A percentile compares a stretch with the other conserved stretches of the same genome.
Conservation (phyloP, 2,888 invertebrate genomes). For the Lamellibrachia satsuma region DNA sequence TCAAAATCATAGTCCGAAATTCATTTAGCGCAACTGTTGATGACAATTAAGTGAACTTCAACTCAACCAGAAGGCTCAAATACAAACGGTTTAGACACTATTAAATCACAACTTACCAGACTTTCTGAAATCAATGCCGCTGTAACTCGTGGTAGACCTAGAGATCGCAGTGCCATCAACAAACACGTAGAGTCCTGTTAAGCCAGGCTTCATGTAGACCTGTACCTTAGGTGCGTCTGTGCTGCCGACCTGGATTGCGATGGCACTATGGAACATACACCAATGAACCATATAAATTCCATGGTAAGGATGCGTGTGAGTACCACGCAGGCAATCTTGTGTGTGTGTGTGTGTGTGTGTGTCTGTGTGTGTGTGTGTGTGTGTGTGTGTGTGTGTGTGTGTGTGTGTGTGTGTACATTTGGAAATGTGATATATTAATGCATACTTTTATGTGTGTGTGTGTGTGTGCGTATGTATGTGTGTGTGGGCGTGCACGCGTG, state of each 20-base stretch:
- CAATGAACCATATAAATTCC: background rate
- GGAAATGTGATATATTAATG: no score
- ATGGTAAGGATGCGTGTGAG: background rate
- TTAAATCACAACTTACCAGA: background rate
- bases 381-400: no score
- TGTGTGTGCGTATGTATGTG: no score
- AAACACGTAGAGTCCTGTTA: background rate
- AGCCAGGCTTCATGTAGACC: background rate
- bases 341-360: no score
- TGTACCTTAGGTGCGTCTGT: background rate
- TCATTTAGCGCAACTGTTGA: background rate
- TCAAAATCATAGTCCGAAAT: background rate
- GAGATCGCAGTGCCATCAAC: background rate
- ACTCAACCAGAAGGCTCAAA: background rate
- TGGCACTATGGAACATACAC: slow-evolving; percentile 17
- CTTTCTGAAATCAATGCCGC: background rate
- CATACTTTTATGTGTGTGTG: no score
- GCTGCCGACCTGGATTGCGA: slow-evolving; percentile 24
- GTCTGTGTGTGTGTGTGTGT: no score
- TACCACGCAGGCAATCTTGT: no score
- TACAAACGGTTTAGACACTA: background rate
- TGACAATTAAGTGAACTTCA: background rate
- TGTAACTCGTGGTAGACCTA: background rate
- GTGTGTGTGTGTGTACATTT: no score
- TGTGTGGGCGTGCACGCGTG: no score